phyloP scores from a whole-genome alignment of 2,888 invertebrate genomes.

The Thera obeliscata region DNA sequence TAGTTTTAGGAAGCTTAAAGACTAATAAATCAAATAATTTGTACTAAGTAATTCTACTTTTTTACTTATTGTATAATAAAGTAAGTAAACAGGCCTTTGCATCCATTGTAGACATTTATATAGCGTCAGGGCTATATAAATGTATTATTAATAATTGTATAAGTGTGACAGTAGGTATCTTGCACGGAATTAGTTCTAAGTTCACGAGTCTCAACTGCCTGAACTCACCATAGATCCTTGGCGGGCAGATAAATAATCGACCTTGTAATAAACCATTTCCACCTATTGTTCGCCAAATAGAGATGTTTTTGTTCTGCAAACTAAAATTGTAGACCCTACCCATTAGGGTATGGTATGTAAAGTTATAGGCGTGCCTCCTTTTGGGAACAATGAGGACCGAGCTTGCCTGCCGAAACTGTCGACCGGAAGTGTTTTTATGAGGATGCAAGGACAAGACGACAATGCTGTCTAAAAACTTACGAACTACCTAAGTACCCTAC shows the following conservation, averaged over 20 bases:
- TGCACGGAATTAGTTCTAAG: not conserved
- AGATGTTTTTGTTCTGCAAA: conserved; percentile 48
- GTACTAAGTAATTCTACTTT: too few species aligned
- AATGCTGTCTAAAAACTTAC: conserved; percentile 46
- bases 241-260: conserved; percentile 34
- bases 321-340: conserved; percentile 46
- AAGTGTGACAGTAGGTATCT: too few species aligned
- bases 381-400: conserved; percentile 43
- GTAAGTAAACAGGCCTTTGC: too few species aligned
- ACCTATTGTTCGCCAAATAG: conserved; percentile 53
- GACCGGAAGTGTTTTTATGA: conserved; percentile 49
- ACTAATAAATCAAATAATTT: too few species aligned
- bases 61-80: too few species aligned
- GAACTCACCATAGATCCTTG: not conserved
- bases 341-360: conserved; percentile 39
- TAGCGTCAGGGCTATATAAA: too few species aligned
- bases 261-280: conserved; percentile 53
- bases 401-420: conserved; percentile 6
- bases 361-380: conserved; percentile 40
- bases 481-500: conserved; percentile 39
- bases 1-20: too few species aligned
- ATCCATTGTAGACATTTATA: too few species aligned
- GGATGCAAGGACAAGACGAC: conserved; percentile 43
- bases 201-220: not conserved
- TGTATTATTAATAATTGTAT: too few species aligned